These are phyloP conservation scores for Cerastis rubricosa DNA, from an alignment of 2,888 invertebrate genomes.

Conservation along the genomic window DNA sequence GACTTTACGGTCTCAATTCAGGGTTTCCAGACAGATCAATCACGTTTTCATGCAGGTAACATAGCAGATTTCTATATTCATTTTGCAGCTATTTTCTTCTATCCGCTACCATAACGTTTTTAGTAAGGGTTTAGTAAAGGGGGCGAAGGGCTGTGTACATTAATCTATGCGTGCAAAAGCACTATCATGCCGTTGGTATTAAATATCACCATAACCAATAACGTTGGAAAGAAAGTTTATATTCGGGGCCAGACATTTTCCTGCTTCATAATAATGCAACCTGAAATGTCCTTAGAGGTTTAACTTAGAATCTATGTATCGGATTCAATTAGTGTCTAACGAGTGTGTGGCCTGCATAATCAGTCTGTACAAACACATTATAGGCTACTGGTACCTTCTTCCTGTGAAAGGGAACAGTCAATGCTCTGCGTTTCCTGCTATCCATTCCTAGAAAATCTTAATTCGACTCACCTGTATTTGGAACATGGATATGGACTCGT, in stretches of 20 bases:
- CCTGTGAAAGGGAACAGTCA: not conserved
- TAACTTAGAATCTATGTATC: not conserved
- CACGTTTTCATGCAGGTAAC: not conserved
- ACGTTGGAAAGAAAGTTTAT: not conserved
- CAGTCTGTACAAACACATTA: not conserved
- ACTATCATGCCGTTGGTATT: constrained; percentile 20
- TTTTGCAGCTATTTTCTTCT: not conserved
- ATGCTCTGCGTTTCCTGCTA: not conserved
- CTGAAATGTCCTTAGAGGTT: not conserved
- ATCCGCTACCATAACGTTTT: not conserved
- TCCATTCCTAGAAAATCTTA: not conserved
- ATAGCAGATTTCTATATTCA: constrained; percentile 4
- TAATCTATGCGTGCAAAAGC: constrained; percentile 12
- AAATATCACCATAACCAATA: constrained; percentile 28
- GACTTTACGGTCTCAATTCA: not conserved
- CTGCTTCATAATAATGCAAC: not conserved
- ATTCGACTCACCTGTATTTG: constrained; percentile 95
- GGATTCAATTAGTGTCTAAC: constrained; percentile 2
- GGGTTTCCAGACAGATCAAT: not conserved
- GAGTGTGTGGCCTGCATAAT: not conserved
- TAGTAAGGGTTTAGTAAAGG: constrained; percentile 5
- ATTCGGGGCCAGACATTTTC: constrained; percentile 4
- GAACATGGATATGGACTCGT: constrained; percentile 97
- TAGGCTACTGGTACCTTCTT: not conserved
- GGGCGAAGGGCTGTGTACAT: not conserved